Conservation (phyloP, 2,113 vertebrate genomes). For the Brachypteracias leptosomus region DNA sequence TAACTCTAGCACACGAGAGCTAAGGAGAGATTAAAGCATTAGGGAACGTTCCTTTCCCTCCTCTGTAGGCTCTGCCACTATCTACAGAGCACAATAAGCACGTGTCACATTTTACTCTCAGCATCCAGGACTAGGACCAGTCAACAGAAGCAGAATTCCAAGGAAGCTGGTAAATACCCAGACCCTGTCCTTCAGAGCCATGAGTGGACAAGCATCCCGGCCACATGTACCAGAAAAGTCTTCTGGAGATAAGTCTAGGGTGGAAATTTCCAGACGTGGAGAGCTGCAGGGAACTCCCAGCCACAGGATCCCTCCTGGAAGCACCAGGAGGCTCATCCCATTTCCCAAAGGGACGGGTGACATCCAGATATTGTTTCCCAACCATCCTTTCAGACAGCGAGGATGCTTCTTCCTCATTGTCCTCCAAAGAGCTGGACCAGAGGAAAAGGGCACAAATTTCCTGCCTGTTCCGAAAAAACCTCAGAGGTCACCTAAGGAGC, state of each 20-base stretch:
- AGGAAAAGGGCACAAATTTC: constrained; percentile 46
- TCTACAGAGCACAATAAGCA: background rate
- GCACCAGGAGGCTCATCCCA: background rate
- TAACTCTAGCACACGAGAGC: background rate
- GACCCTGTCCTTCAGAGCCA: background rate
- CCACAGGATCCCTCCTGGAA: background rate
- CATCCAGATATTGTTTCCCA: constrained; percentile 50
- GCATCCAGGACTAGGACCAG: background rate
- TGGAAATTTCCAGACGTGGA: background rate
- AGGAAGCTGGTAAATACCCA: background rate
- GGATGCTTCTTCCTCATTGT: background rate
- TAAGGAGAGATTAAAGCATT: background rate
- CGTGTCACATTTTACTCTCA: background rate
- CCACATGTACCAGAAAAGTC: background rate
- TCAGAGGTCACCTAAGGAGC: constrained; percentile 24
- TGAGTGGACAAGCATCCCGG: background rate
- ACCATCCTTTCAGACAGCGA: background rate
- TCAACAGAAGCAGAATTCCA: background rate
- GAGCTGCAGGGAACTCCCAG: background rate
- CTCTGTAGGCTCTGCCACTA: background rate
- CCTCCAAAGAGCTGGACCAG: constrained; percentile 10
- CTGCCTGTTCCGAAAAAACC: constrained; percentile 39
- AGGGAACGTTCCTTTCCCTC: background rate
- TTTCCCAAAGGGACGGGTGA: background rate
- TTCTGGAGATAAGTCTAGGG: background rate